Conservation (phyloP, 2,113 vertebrate genomes). For the Grammomys dolichurus region DNA sequence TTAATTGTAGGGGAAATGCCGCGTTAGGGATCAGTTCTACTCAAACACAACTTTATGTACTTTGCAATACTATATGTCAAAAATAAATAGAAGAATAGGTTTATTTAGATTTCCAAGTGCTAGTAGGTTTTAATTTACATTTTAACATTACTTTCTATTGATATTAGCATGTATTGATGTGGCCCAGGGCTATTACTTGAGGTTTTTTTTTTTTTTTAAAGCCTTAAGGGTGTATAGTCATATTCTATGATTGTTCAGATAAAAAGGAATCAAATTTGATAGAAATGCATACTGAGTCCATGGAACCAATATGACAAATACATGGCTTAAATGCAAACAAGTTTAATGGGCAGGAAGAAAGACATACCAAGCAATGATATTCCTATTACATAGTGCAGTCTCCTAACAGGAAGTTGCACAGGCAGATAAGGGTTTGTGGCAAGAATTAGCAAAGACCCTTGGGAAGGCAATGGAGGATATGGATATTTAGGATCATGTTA, state of each 20-base stretch:
- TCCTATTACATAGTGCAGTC: neutral
- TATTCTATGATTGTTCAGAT: neutral
- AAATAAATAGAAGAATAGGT: neutral
- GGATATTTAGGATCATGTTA: neutral
- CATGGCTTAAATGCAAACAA: neutral
- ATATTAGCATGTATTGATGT: neutral
- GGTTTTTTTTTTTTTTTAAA: neutral
- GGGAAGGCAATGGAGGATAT: neutral
- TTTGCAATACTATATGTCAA: neutral
- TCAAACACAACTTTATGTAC: neutral
- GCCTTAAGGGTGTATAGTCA: neutral
- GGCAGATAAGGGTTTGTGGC: neutral
- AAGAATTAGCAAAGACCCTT: neutral
- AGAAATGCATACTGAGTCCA: neutral
- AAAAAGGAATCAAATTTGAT: constrained; percentile 28
- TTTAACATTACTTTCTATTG: constrained; percentile 34
- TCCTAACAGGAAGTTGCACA: neutral
- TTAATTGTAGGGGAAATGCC: neutral
- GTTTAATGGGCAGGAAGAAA: constrained; percentile 9
- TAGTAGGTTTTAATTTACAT: constrained; percentile 47
- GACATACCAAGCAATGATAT: neutral
- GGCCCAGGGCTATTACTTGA: neutral
- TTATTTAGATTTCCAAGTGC: constrained; percentile 45
- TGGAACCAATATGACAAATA: neutral
- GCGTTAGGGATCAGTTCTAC: neutral